These are phyloP conservation scores for Paracanthobrama guichenoti DNA, from an alignment of 2,113 vertebrate species.

Conservation along the genomic window DNA sequence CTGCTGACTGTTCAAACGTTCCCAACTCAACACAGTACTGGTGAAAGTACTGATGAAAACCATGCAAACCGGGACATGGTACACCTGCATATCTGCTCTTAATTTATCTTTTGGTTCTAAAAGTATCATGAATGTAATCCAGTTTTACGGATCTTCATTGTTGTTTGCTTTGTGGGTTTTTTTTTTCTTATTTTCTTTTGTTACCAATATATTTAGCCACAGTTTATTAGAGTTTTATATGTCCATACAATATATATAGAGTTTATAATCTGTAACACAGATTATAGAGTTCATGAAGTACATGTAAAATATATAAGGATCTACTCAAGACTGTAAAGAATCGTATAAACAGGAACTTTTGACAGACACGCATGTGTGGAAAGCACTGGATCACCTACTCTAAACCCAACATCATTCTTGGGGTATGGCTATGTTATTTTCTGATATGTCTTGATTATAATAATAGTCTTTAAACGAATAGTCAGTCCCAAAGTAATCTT, in stretches of 20 bases:
- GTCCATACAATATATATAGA: background rate
- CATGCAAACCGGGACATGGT: constrained; percentile 57
- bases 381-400: constrained; percentile 21
- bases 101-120: constrained; percentile 72
- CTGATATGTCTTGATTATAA: background rate
- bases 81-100: constrained; percentile 65
- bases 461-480: background rate
- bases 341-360: background rate
- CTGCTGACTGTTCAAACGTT: constrained; percentile 48
- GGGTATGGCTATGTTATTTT: background rate
- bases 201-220: constrained; percentile 38
- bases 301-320: constrained; percentile 3
- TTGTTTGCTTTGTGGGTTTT: constrained; percentile 47
- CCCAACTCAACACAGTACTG: constrained; percentile 43
- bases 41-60: constrained; percentile 51
- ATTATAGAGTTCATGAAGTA: constrained; percentile 11
- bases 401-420: background rate
- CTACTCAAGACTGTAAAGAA: background rate
- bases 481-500: background rate
- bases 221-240: constrained; percentile 50
- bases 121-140: constrained; percentile 73
- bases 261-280: background rate
- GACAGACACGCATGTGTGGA: background rate
- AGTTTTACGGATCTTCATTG: constrained; percentile 75
- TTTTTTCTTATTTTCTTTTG: constrained; percentile 52